These are phyloP conservation scores for Archivesica marissinica DNA, from an alignment of 1,140 invertebrate genomes.

Conservation along the genomic window DNA sequence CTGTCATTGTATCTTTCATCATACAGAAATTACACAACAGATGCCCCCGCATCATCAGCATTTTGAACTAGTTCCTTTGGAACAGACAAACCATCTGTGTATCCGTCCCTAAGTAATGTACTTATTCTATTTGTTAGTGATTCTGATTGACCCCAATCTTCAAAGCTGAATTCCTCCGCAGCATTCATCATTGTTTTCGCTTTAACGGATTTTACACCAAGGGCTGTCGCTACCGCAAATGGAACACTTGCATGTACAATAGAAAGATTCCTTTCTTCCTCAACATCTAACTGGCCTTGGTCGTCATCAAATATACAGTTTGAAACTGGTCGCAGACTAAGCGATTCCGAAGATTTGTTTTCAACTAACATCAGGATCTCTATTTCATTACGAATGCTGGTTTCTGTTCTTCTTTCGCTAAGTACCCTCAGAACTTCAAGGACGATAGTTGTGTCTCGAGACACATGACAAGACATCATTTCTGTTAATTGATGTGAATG, in stretches of 20 bases:
- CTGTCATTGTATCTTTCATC: constrained; percentile 76
- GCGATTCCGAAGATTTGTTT: background rate
- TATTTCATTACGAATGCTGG: background rate
- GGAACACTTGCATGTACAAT: constrained; percentile 71
- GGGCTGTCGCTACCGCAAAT: constrained; percentile 53
- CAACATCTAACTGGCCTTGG: background rate
- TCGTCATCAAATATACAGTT: constrained; percentile 67
- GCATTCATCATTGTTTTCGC: constrained; percentile 59
- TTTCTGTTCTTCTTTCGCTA: background rate
- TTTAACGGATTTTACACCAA: constrained; percentile 71
- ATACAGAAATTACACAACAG: constrained; percentile 76
- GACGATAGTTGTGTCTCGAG: background rate
- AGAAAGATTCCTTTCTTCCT: constrained; percentile 59
- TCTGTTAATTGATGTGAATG: background rate
- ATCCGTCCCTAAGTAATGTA: constrained; percentile 66
- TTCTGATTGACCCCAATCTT: constrained; percentile 74
- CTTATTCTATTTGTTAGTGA: constrained; percentile 71
- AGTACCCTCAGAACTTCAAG: background rate
- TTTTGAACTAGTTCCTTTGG: constrained; percentile 84
- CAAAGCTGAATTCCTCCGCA: constrained; percentile 59
- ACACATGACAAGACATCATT: background rate
- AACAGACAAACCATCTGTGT: constrained; percentile 76
- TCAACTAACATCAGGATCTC: constrained; percentile 17
- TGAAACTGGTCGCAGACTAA: constrained; percentile 54
- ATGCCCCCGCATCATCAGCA: constrained; percentile 81